These are phyloP conservation scores for Lepus timidus DNA, from an alignment of 2,113 vertebrate genomes.

Conservation along the genomic window DNA sequence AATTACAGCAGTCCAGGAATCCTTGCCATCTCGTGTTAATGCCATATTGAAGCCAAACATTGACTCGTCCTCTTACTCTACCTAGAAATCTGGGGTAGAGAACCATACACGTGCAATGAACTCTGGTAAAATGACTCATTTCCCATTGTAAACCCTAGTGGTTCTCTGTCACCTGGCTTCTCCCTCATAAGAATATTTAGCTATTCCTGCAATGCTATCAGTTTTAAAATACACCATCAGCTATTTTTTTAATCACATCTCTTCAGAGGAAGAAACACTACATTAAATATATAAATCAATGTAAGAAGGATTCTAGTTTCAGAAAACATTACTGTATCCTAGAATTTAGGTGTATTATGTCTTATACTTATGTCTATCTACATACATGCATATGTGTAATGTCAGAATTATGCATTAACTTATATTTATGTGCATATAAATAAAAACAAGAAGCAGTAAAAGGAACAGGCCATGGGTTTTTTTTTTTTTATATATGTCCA, in stretches of 20 bases:
- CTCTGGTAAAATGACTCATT: neutral
- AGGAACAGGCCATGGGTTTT: neutral
- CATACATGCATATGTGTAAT: neutral
- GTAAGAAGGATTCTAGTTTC: neutral
- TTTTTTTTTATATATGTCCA: neutral
- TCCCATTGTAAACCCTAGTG: neutral
- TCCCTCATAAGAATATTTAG: neutral
- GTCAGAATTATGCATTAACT: neutral
- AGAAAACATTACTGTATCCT: neutral
- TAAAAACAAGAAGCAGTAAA: neutral
- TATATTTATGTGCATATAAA: neutral
- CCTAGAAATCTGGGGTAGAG: neutral
- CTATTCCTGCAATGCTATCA: neutral
- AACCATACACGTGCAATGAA: neutral
- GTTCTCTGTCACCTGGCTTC: neutral
- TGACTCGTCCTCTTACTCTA: slow-evolving; percentile 20
- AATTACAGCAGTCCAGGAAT: slow-evolving; percentile 69
- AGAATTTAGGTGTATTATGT: neutral
- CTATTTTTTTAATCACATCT: neutral
- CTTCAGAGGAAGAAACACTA: slow-evolving; percentile 17
- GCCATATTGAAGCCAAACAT: slow-evolving; percentile 60
- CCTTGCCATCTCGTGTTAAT: slow-evolving; percentile 3
- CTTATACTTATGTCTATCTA: neutral
- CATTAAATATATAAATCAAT: neutral
- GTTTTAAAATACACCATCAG: neutral